phyloP scores from a whole-genome alignment of 2,888 invertebrate genomes.

The Parasteatoda lunata region DNA sequence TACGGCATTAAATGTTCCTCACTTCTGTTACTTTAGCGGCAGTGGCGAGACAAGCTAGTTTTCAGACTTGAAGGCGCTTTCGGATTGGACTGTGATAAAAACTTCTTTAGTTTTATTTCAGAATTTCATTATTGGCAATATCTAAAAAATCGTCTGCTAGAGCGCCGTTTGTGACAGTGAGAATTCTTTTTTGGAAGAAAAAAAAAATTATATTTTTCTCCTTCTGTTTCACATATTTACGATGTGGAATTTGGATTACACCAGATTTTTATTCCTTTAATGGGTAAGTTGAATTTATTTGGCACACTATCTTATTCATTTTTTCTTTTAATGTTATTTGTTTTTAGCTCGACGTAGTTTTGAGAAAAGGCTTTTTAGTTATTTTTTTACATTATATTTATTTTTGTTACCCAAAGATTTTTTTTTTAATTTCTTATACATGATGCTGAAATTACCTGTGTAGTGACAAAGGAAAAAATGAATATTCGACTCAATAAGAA shows the following conservation, averaged over 20 bases:
- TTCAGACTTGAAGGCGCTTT: constrained; percentile 1
- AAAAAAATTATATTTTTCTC: not conserved
- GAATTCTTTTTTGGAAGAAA: not conserved
- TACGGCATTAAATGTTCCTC: not conserved
- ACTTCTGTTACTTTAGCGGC: not conserved
- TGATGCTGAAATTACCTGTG: too few relatives aligned
- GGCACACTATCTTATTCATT: not conserved
- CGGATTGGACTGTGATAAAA: constrained; percentile 3
- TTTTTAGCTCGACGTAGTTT: not conserved
- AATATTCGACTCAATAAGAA: too few relatives aligned
- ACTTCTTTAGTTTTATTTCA: not conserved
- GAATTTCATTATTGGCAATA: not conserved
- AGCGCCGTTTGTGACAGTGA: not conserved
- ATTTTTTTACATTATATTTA: too few relatives aligned
- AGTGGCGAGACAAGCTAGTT: not conserved
- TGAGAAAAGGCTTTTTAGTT: too few relatives aligned
- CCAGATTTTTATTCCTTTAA: constrained; percentile 48
- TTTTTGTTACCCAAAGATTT: too few relatives aligned
- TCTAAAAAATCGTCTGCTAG: not conserved
- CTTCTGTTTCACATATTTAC: not conserved
- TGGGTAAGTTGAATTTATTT: constrained; percentile 46
- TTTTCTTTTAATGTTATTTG: not conserved
- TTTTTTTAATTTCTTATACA: too few relatives aligned
- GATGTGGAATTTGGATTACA: constrained; percentile 59
- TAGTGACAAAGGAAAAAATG: too few relatives aligned